Percentiles rank a stretch among this genome's conserved stretches.
Conservation (phyloP, 2,113 vertebrate species). For the Syngnathoides biaculeatus region DNA sequence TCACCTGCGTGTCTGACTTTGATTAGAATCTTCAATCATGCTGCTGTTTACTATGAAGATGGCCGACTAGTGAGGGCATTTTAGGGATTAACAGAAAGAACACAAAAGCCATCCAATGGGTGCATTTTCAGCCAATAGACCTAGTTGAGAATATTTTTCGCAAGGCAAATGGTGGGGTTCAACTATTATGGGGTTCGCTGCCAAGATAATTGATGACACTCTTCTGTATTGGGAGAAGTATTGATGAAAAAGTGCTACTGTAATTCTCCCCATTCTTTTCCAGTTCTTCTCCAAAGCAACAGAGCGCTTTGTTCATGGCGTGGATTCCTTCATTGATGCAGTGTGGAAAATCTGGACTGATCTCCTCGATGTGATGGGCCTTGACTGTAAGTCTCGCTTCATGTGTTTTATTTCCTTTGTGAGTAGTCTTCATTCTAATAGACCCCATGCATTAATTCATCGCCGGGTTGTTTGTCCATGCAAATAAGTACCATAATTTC, state of each 20-base stretch:
- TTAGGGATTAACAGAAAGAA: no score
- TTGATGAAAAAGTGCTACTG: background rate
- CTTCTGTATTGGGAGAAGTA: background rate
- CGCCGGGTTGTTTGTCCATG: background rate
- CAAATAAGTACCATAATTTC: background rate
- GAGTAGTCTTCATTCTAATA: background rate
- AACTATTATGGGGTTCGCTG: no score
- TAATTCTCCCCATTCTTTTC: background rate
- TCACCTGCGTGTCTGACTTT: no score
- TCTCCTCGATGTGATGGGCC: conserved; percentile 90
- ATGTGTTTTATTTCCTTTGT: no score
- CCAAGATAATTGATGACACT: background rate
- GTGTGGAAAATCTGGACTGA: conserved; percentile 94
- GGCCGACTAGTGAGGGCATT: no score
- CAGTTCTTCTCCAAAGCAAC: conserved; percentile 93
- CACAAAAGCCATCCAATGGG: no score
- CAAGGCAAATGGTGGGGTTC: no score
- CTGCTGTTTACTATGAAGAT: no score
- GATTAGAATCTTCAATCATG: no score
- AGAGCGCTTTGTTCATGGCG: conserved; percentile 89
- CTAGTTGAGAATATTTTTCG: no score
- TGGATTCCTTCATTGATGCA: conserved; percentile 86
- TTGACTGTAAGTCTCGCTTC: conserved; percentile 80
- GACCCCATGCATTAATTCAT: background rate
- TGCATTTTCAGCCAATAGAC: no score